A percentile compares a stretch with the other conserved stretches of the same genome.
phyloP scores from a whole-genome alignment of 2,888 invertebrate genomes.

The Acrobasis repandana region DNA sequence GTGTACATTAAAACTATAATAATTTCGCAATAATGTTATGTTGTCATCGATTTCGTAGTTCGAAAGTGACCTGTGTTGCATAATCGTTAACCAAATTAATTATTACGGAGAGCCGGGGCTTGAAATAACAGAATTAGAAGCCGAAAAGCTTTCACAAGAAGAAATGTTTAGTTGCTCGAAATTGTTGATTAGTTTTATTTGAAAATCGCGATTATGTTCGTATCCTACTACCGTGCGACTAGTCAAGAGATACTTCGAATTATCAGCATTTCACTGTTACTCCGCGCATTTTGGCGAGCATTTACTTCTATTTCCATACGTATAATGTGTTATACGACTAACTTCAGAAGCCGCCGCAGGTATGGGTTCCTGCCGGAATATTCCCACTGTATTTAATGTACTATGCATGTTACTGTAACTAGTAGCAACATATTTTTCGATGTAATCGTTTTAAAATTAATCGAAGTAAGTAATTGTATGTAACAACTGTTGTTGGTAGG shows the following conservation, averaged over 20 bases:
- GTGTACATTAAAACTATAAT: conserved; percentile 49
- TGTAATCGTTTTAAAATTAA: conserved; percentile 55
- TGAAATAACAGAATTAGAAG: background rate
- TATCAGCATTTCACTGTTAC: conserved; percentile 43
- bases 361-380: background rate
- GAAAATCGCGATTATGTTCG: conserved; percentile 38
- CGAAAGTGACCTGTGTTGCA: conserved; percentile 38
- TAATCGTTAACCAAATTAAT: conserved; percentile 53
- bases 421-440: conserved; percentile 69
- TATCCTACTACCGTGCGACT: conserved; percentile 36
- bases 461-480: conserved; percentile 50
- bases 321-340: conserved; percentile 35
- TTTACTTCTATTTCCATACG: conserved; percentile 43
- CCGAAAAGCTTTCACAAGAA: background rate
- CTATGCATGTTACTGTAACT: conserved; percentile 53
- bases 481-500: conserved; percentile 53
- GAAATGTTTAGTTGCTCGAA: conserved; percentile 1
- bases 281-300: conserved; percentile 64
- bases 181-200: conserved; percentile 71
- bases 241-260: conserved; percentile 50
- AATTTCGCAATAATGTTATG: conserved; percentile 56
- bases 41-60: conserved; percentile 40
- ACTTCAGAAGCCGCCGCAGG: conserved; percentile 41
- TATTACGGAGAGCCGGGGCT: conserved; percentile 40
- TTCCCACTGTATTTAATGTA: conserved; percentile 45